A percentile compares a stretch with the other conserved stretches of the same genome.
Evolutionary conservation across 2,797 vertebrate genomes (phyloP).

Genomic region (Acanthurus leucopareius): DNA sequence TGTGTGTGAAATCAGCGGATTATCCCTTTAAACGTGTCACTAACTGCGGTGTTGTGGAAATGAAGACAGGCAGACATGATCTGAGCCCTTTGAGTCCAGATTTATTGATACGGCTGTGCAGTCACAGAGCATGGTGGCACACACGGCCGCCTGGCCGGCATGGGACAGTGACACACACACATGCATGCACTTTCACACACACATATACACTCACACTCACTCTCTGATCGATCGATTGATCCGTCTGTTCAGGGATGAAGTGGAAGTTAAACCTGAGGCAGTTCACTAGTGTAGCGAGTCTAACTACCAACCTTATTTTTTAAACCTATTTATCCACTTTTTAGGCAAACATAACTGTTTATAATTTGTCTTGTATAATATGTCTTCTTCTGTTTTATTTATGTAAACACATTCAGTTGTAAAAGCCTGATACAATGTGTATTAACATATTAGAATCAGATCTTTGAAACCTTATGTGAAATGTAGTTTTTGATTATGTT

Average conservation of each 20-base stretch:
- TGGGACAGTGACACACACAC: conserved; percentile 71
- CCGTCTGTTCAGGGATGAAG: conserved; percentile 34
- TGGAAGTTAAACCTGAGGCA: conserved; percentile 22
- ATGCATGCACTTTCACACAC: conserved; percentile 36
- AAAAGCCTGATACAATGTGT: background rate
- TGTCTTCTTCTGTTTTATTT: conserved; percentile 15
- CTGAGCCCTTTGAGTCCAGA: conserved; percentile 89
- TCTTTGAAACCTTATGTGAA: background rate
- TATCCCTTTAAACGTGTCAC: background rate
- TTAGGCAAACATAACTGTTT: background rate
- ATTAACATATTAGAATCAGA: background rate
- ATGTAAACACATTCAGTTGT: conserved; percentile 1
- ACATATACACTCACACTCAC: conserved; percentile 33
- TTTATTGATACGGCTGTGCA: conserved; percentile 89
- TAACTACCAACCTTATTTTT: background rate
- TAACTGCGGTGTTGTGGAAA: conserved; percentile 47
- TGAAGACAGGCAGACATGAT: conserved; percentile 83
- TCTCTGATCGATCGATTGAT: background rate
- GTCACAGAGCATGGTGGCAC: conserved; percentile 85
- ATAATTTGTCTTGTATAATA: background rate
- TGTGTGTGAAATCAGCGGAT: background rate
- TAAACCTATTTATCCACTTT: background rate
- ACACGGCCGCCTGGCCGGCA: conserved; percentile 75
- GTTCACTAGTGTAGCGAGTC: background rate
- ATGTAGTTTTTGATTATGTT: conserved; percentile 9